Base-by-base conservation (phyloP, 2,113 vertebrate genomes). In the Silurus meridionalis region DNA sequence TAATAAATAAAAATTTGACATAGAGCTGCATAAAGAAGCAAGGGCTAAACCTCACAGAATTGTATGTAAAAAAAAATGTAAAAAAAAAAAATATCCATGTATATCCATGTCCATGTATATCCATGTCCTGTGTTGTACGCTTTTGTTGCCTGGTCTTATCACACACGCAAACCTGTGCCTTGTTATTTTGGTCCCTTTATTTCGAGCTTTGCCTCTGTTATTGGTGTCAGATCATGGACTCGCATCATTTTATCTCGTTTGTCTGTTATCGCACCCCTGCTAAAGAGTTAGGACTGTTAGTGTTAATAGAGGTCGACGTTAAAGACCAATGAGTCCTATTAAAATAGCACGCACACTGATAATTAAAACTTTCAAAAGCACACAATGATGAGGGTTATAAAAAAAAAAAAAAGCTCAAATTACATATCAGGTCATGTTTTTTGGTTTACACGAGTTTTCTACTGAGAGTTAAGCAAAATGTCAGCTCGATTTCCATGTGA, bases 401-500 rank as follows among this genome's bases (percentile, higher is more conserved):
- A 85, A 50, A 37, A 37, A 37, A 37, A 37, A 37, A 37, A 37
- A 37, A 37, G 50, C n/a, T 57, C n/a, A 46, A 67, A 85, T 78
- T 78, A 78, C 28, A 13, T 78, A 66, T 79, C 50, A 79, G n/a
- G 50, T 52, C 79, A 53, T 64, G 83, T 28, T 60, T 25, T 85
- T 85, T 78, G 48, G 61, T 67, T 85, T 46, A 28, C 50, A 55
- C n/a, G 28, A 85, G 74, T 79, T 84, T 85, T 52, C 74, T 79
- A 67, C 13, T 28, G 57, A 25, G 50, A 67, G 25, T 79, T 3
- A 66, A 85, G 61, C n/a, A 57, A 85, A 85, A 85, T 79, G 84
- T 79, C 84, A 85, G 74, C 74, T 85, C 63, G 79, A 85, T 85
- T 79, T 85, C 84, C 84, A 85, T 79, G 84, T 85, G 84, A 85